Evolutionary conservation across 1,140 invertebrate species (phyloP).

Genomic region (Teleopsis dalmanni): DNA sequence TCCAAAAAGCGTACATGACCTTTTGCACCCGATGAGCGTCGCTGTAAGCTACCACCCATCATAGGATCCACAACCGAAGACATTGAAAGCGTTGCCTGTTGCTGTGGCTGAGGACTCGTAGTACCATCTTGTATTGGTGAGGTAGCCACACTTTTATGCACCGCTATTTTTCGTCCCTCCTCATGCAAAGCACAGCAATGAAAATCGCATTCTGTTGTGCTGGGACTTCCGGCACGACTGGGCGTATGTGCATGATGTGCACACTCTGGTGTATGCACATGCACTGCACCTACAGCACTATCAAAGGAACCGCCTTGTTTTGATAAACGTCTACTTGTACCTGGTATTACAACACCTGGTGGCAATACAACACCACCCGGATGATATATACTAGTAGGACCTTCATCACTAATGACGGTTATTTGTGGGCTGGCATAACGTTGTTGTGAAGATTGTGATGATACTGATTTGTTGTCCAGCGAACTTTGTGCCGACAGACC

Average conservation of each 20-base stretch:
- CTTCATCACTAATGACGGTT: constrained; percentile 84
- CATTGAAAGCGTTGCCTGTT: constrained; percentile 53
- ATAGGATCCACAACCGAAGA: constrained; percentile 46
- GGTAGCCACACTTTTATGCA: constrained; percentile 83
- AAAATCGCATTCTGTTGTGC: constrained; percentile 77
- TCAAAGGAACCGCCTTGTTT: constrained; percentile 67
- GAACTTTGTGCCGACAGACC: constrained; percentile 57
- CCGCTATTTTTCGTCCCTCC: constrained; percentile 80
- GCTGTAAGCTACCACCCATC: constrained; percentile 47
- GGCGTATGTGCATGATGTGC: constrained; percentile 64
- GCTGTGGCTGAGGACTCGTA: constrained; percentile 58
- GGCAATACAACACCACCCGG: constrained; percentile 39
- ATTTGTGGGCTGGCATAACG: constrained; percentile 70
- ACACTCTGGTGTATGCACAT: constrained; percentile 78
- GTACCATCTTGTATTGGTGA: constrained; percentile 79
- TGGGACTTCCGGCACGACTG: constrained; percentile 48
- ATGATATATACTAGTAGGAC: constrained; percentile 49
- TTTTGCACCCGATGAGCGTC: constrained; percentile 50
- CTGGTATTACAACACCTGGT: constrained; percentile 40
- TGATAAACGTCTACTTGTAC: constrained; percentile 50
- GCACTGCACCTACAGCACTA: constrained; percentile 56
- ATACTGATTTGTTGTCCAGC: constrained; percentile 57
- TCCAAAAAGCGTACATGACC: constrained; percentile 69
- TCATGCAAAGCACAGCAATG: constrained; percentile 90
- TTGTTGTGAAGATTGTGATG: constrained; percentile 47